Evolutionary conservation across 2,888 invertebrate genomes (phyloP), one percentile per base, ranked within the genome.

Genomic region (Ophion obscuratus): DNA sequence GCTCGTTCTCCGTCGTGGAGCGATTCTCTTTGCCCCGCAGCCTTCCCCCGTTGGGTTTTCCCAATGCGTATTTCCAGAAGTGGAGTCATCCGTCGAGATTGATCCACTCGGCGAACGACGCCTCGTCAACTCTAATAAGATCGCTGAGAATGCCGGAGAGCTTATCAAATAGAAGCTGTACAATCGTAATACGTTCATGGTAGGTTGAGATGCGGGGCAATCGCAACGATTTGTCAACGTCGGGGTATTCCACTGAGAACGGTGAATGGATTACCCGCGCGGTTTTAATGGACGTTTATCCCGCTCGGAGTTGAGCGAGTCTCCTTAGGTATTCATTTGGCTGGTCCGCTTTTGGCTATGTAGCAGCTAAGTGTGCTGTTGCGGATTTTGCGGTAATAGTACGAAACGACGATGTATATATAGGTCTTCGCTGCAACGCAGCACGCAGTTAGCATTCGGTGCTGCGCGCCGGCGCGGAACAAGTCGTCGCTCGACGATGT

Each of bases 381-480:
- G 77, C 59, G 81, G 68, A 84, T 70, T 84, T 78, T 86, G 78
- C 81, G 78, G 86, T 81, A 84, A 84, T 78, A 74, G 57, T 70
- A 76, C 57, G 68, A 36, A 44, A 81, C 57, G 80, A 77, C 24
- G 64, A 36, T 75, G 66, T 70, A 10, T 24, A 10, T 24, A 44
- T 24, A 57, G 11, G 68, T 61, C 57, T 73, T 75, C 74, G 74
- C 74, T 78, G 73, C 83, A 77, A 77, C 80, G 81, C 62, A 70
- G 36, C 74, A 59, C 64, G 64, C 75, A 75, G 59, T 62, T 36
- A 77, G 59, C 73, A 61, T n/a, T 17, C n/a, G 70, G 53, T 40
- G 81, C 64, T 40, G 81, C 64, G 86, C 86, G 86, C 83, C 83
- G 83, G 81, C 83, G 86, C 84, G 86, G 81, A 84, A 86, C 84